Evolutionary conservation across 2,113 vertebrate species (phyloP).

Genomic region (Syngnathus floridae): DNA sequence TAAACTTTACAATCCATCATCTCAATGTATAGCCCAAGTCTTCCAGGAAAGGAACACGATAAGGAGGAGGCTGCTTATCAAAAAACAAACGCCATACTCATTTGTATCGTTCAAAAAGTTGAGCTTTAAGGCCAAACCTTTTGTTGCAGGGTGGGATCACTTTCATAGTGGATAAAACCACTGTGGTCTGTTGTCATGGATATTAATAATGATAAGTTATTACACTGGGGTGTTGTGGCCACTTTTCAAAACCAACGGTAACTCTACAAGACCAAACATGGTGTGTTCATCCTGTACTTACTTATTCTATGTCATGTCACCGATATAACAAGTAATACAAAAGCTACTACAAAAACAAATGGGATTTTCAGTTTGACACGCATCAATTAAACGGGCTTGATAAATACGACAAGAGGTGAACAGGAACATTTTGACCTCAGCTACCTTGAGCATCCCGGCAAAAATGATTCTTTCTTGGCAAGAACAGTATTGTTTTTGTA

Average conservation of each 20-base stretch:
- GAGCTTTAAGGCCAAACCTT: constrained; percentile 9
- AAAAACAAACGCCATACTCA: constrained; percentile 55
- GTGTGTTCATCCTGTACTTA: background rate
- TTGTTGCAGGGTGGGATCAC: constrained; percentile 20
- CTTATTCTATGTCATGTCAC: background rate
- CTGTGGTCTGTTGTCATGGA: constrained; percentile 13
- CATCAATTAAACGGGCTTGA: background rate
- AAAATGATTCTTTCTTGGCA: too few species aligned
- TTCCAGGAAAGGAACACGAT: constrained; percentile 54
- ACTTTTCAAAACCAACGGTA: background rate
- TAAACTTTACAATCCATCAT: constrained; percentile 53
- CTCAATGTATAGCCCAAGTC: constrained; percentile 29
- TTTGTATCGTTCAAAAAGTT: constrained; percentile 45
- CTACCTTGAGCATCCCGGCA: too few species aligned
- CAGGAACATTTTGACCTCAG: background rate
- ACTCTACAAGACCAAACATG: background rate
- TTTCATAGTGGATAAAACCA: constrained; percentile 14
- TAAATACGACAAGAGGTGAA: too few species aligned
- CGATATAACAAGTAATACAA: background rate
- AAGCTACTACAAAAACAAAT: background rate
- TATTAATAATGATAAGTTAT: constrained; percentile 9
- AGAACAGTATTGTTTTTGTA: too few species aligned
- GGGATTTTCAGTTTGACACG: background rate
- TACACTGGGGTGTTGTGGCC: constrained; percentile 8
- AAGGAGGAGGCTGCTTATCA: constrained; percentile 59